Conservation (phyloP, 2,113 vertebrate genomes). For the Suricata suricatta region DNA sequence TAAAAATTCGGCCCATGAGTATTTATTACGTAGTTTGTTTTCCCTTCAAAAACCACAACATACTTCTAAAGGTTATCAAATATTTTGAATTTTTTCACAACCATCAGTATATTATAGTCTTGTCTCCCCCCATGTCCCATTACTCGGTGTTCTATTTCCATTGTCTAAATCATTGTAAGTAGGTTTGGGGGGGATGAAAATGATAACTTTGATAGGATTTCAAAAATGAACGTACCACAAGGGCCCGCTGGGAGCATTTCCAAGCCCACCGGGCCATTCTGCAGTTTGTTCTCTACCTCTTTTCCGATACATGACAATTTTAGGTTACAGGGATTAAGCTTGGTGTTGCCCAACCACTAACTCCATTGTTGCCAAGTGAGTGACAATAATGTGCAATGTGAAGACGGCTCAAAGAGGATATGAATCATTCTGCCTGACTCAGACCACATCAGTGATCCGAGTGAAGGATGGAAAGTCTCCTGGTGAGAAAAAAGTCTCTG, state of each 20-base stretch:
- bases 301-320: not conserved
- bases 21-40: constrained; percentile 24
- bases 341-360: not conserved
- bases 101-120: not conserved
- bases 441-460: not conserved
- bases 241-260: not conserved
- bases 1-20: not conserved
- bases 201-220: not conserved
- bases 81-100: constrained; percentile 1
- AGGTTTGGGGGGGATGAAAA: not conserved
- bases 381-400: not conserved
- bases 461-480: not conserved
- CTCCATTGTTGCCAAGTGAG: not conserved
- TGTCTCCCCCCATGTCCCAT: not conserved
- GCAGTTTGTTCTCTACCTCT: not conserved
- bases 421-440: not conserved
- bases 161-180: not conserved
- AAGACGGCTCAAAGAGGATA: not conserved
- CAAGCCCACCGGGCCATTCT: not conserved
- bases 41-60: constrained; percentile 24
- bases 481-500: not conserved
- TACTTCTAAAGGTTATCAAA: constrained; percentile 28
- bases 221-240: not conserved
- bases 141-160: not conserved
- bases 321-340: not conserved